Conservation (phyloP, 2,113 vertebrate species). For the Xerus inauris region DNA sequence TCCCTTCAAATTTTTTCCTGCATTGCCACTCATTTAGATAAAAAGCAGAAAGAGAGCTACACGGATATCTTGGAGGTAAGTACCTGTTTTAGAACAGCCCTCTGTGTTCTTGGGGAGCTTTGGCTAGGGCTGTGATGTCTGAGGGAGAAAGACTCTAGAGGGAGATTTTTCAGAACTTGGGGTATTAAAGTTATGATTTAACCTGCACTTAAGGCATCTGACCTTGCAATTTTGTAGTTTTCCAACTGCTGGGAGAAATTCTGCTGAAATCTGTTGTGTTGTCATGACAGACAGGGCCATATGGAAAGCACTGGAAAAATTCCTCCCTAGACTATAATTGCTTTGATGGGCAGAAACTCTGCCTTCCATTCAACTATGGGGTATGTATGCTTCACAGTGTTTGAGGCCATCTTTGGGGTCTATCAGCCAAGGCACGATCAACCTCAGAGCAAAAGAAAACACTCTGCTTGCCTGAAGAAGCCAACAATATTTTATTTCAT, state of each 20-base stretch:
- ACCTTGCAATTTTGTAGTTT: slow-evolving; percentile 42
- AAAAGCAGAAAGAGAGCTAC: slow-evolving; percentile 20
- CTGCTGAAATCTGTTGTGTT: slow-evolving; percentile 19
- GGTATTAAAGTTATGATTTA: background rate
- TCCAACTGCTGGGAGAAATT: slow-evolving; percentile 29
- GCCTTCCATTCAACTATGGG: background rate
- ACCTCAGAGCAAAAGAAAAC: slow-evolving; percentile 49
- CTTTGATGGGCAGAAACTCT: slow-evolving; percentile 7
- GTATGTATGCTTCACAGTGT: background rate
- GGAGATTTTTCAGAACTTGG: background rate
- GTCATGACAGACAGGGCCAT: slow-evolving; percentile 45
- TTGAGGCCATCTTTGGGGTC: background rate
- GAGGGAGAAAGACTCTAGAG: background rate
- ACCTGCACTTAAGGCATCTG: background rate
- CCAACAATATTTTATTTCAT: slow-evolving; percentile 45
- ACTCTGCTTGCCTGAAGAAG: background rate
- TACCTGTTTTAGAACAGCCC: background rate
- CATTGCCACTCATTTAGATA: background rate
- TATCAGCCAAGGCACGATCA: background rate
- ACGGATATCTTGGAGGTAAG: slow-evolving; percentile 43
- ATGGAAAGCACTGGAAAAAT: slow-evolving; percentile 56
- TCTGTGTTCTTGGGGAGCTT: background rate
- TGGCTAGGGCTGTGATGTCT: background rate
- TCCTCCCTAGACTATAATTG: slow-evolving; percentile 25
- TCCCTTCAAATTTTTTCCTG: background rate